Conservation (phyloP, 2,113 vertebrate genomes). For the Epinephelus fuscoguttatus region DNA sequence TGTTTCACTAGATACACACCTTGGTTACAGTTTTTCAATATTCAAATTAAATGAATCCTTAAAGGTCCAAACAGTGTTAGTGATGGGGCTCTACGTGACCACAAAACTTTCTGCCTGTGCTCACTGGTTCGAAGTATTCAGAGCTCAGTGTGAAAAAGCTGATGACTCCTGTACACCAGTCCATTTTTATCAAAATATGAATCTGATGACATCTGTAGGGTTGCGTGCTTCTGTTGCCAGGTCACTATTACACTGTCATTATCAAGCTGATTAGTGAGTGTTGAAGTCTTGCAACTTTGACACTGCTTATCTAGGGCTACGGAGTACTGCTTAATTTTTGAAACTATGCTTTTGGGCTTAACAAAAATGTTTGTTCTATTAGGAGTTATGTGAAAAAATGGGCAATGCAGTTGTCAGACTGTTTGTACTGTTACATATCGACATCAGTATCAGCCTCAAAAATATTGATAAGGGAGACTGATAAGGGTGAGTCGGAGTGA, state of each 20-base stretch:
- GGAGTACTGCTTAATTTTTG: no score
- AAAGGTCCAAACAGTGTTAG: no score
- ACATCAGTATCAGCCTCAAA: background rate
- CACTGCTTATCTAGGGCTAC: background rate
- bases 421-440: background rate
- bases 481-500: no score
- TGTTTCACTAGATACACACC: background rate
- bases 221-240: background rate
- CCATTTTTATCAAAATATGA: background rate
- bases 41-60: no score
- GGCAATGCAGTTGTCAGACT: no score
- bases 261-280: background rate
- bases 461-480: no score
- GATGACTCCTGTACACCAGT: background rate
- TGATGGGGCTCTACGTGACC: no score
- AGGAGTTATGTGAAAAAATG: no score
- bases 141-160: no score
- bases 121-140: background rate
- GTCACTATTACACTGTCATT: background rate
- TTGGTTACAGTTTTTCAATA: background rate
- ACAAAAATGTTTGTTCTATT: no score
- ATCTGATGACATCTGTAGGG: background rate
- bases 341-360: no score
- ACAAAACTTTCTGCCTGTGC: no score
- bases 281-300: background rate